phyloP scores from a whole-genome alignment of 2,888 invertebrate species.

The Brenthis ino region DNA sequence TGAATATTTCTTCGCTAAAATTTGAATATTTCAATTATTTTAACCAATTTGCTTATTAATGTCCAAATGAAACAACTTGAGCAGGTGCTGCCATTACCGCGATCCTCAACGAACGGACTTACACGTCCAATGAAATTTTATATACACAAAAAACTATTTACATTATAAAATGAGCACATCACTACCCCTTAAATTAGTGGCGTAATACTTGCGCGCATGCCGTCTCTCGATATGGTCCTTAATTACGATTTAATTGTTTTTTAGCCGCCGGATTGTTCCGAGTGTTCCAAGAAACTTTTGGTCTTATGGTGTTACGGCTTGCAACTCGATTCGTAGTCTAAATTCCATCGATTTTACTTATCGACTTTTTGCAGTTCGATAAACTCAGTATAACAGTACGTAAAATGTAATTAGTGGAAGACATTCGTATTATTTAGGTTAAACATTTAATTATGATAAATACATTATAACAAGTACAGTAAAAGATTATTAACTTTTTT shows the following conservation, averaged over 20 bases:
- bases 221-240: conserved; percentile 73
- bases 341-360: conserved; percentile 49
- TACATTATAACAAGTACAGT: conserved; percentile 8
- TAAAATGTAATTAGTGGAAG: conserved; percentile 15
- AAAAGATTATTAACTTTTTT: conserved; percentile 11
- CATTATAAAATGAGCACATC: conserved; percentile 45
- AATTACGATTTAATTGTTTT: conserved; percentile 81
- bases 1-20: conserved; percentile 9
- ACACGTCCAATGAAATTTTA: conserved; percentile 9
- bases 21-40: conserved; percentile 10
- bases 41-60: neutral
- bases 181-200: conserved; percentile 62
- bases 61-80: neutral
- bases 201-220: conserved; percentile 64
- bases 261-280: conserved; percentile 67
- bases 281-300: conserved; percentile 62
- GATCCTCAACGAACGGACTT: neutral
- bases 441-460: conserved; percentile 19
- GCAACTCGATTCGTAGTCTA: conserved; percentile 48
- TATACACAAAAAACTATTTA: conserved; percentile 13
- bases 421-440: conserved; percentile 15
- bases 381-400: conserved; percentile 39
- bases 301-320: conserved; percentile 45
- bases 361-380: conserved; percentile 40
- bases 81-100: neutral